phyloP scores from a whole-genome alignment of 2,888 invertebrate species.

The Troides helena region DNA sequence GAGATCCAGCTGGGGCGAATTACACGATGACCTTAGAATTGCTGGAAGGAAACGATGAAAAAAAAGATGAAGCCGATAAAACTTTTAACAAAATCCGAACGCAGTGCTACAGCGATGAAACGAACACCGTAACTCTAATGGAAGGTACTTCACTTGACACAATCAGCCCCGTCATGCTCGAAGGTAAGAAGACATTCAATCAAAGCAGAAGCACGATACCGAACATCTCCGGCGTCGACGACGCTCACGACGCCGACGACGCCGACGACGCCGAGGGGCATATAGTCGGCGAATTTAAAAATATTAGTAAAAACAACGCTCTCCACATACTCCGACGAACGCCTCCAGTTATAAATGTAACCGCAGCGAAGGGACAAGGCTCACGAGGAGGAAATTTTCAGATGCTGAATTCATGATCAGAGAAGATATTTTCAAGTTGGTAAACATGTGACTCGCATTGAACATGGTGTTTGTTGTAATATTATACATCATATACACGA shows the following conservation, averaged over 20 bases:
- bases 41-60: conserved; percentile 15
- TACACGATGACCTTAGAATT: conserved; percentile 44
- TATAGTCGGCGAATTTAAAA: neutral
- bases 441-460: conserved; percentile 17
- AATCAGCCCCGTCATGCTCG: neutral
- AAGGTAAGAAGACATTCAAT: neutral
- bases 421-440: conserved; percentile 6
- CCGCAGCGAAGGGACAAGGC: neutral
- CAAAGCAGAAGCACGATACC: neutral
- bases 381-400: conserved; percentile 15
- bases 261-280: neutral
- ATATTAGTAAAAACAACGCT: neutral
- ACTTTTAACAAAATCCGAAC: conserved; percentile 33
- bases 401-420: conserved; percentile 9
- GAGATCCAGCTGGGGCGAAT: conserved; percentile 46
- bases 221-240: neutral
- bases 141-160: conserved; percentile 1
- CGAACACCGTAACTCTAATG: conserved; percentile 1
- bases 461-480: neutral
- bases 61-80: neutral
- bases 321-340: neutral
- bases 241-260: too few relatives aligned
- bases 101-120: neutral
- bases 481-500: too few relatives aligned
- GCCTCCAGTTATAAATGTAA: neutral